phyloP scores from a whole-genome alignment of 1,140 invertebrate species.

The Globodera ellingtonae region DNA sequence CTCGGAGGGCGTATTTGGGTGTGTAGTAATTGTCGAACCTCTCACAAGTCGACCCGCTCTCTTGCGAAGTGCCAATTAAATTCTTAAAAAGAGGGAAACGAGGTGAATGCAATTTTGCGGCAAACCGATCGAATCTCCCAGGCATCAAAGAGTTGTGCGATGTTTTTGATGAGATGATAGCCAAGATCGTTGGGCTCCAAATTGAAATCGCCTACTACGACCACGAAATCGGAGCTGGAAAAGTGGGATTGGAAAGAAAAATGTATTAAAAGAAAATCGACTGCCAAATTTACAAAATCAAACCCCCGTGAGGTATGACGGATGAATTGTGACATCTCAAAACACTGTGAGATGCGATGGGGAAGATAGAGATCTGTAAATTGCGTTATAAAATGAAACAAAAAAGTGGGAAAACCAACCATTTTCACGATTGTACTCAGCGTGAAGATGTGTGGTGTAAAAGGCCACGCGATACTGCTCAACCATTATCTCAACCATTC shows the following conservation, averaged over 20 bases:
- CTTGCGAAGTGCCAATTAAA: conserved; percentile 32
- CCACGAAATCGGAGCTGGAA: conserved; percentile 75
- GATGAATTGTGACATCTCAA: conserved; percentile 90
- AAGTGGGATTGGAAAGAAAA: background rate
- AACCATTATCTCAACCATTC: conserved; percentile 78
- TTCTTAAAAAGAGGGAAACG: background rate
- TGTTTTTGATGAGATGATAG: conserved; percentile 71
- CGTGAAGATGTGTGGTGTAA: conserved; percentile 90
- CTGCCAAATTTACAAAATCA: conserved; percentile 66
- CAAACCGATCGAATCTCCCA: conserved; percentile 59
- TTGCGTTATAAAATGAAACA: background rate
- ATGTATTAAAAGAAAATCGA: background rate
- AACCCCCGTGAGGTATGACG: conserved; percentile 72
- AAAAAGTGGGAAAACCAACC: conserved; percentile 76
- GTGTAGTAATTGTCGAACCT: conserved; percentile 82
- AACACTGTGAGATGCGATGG: conserved; percentile 86
- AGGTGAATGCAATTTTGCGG: background rate
- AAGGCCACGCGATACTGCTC: conserved; percentile 73
- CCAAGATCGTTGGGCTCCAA: conserved; percentile 82
- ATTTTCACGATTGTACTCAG: conserved; percentile 82
- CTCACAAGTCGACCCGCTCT: conserved; percentile 76
- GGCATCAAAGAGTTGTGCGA: conserved; percentile 69
- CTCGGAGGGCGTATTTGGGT: conserved; percentile 67
- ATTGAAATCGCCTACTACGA: conserved; percentile 90
- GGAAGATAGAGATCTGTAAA: conserved; percentile 68